Evolutionary conservation across 2,888 invertebrate genomes (phyloP), one percentile per base, ranked within the genome.

Genomic region (Gerris lacustris): DNA sequence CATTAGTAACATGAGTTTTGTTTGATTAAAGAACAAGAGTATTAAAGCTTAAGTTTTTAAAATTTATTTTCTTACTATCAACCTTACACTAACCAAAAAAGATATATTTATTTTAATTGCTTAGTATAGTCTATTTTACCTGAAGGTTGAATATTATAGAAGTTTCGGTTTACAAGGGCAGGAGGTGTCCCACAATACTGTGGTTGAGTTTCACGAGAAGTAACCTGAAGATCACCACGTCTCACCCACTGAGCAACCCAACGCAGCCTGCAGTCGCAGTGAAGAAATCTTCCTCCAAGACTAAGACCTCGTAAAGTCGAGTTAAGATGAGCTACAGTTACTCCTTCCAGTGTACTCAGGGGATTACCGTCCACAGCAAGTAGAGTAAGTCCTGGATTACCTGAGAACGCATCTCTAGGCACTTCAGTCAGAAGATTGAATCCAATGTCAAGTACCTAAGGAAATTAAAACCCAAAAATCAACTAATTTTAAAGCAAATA

Each of bases 241-340:
- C 88, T 85, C 76, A 94, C 93, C 95, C 94, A 95, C 78, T 94
- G 89, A 73, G 91, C 88, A 72, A 94, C 89, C 95, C 95, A 95
- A 7, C 88, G 85, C 67, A 95, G 81, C 72, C 89, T 87, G 80
- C 95, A 95, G 79, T 95, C 94, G 78, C 95, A 95, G 76, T 90
- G 89, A 45, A 95, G 82, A 79, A 92, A 93, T 73, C 93, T 84
- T 6, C 95, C 94, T 7, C 95, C 95, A 11, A 95, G 82, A 77
- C 94, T 94, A 11, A 95, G 82, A 0, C 94, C 94, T 47, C 94
- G 84, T 45, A 95, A 83, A 0, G 93, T 92, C 75, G 86, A 86
- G 79, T 94, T 94, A 63, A 95, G 83, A 78, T 90, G 90, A 6
- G 84, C 81, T 74, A 95, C 86, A 0, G 93, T 90, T 76, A 86